Evolutionary conservation across 2,797 vertebrate genomes (phyloP), one percentile per base, ranked within the genome.

Genomic region (Pseudopleuronectes americanus): DNA sequence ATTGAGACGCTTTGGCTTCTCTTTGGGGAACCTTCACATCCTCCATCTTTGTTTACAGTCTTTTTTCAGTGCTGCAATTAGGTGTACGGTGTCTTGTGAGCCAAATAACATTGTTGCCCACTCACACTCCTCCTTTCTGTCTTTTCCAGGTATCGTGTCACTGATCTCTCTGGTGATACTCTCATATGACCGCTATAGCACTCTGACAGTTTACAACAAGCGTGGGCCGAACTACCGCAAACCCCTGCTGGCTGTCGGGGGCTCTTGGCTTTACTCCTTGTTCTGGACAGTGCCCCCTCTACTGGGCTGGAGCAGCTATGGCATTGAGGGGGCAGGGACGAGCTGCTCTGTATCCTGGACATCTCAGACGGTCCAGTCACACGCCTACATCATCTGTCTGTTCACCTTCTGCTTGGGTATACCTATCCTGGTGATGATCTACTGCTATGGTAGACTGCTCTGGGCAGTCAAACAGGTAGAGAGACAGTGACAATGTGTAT

Each of bases 311-410:
- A 96, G 96, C 87, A 96, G 95, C 79, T 97, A 97, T 0, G 94
- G 90, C 1, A 22, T 94, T 21, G 96, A 97, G 79, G 96, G 96
- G 0, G 95, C 96, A 0, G 96, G 96, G 53, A 97, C 96, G 12
- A 96, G 95, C 79, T 97, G 96, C 75, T 97, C 96, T 0, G 95
- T 97, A 7, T 93, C 93, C 26, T 97, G 96, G 96, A 96, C 93
- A 0, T 89, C 94, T 0, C 92, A 87, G 28, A 92, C 95, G 0
- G 43, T 85, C 0, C 71, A 95, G 83, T 96, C 95, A 0, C 94
- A 93, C 0, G 94, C 96, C 76, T 97, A 97, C 77, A 95, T 97
- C 89, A 92, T 96, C 92, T 96, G 96, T 65, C 95, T 97, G 48
- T 97, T 97, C 83, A 87, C 93, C 73, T 97, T 97, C 94, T 97